Percentiles rank a stretch among this genome's conserved stretches.
phyloP scores from a whole-genome alignment of 2,888 invertebrate genomes.

The Syrista parreyssii region DNA sequence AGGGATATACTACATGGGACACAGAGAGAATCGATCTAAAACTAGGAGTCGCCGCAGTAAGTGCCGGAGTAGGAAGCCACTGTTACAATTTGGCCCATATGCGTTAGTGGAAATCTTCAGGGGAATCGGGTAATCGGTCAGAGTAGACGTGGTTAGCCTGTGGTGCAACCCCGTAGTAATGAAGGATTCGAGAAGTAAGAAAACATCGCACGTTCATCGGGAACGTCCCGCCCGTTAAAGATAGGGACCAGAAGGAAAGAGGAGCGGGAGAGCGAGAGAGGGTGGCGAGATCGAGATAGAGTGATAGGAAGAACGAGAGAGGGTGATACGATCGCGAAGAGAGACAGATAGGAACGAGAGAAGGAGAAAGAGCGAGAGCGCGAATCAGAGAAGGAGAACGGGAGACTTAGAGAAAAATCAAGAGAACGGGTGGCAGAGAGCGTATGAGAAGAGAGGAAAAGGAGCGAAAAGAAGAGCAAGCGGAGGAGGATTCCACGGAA shows the following conservation, averaged over 20 bases:
- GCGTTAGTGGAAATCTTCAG: conserved; percentile 53
- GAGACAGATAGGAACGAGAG: not conserved
- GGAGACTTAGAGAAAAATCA: no score
- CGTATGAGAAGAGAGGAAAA: no score
- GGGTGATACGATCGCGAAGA: conserved; percentile 26
- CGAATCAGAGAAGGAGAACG: no score
- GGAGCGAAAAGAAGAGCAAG: no score
- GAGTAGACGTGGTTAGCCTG: conserved; percentile 40
- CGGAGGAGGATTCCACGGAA: no score
- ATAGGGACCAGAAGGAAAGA: conserved; percentile 11
- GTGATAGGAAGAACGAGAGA: not conserved
- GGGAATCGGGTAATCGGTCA: conserved; percentile 49
- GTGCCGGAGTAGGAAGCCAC: conserved; percentile 56
- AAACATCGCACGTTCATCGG: conserved; percentile 35
- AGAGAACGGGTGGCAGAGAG: no score
- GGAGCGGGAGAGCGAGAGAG: conserved; percentile 9
- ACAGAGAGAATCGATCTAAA: conserved; percentile 64
- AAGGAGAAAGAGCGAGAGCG: no score
- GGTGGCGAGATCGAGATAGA: conserved; percentile 28
- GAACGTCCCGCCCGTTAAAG: conserved; percentile 39
- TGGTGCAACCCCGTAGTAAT: conserved; percentile 18
- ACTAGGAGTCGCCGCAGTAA: conserved; percentile 66
- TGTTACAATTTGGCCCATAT: conserved; percentile 58
- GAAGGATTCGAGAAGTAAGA: conserved; percentile 10
- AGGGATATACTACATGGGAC: conserved; percentile 42